Evolutionary conservation across 2,113 vertebrate species (phyloP), one percentile per base, ranked within the genome.

Genomic region (Limanda limanda): DNA sequence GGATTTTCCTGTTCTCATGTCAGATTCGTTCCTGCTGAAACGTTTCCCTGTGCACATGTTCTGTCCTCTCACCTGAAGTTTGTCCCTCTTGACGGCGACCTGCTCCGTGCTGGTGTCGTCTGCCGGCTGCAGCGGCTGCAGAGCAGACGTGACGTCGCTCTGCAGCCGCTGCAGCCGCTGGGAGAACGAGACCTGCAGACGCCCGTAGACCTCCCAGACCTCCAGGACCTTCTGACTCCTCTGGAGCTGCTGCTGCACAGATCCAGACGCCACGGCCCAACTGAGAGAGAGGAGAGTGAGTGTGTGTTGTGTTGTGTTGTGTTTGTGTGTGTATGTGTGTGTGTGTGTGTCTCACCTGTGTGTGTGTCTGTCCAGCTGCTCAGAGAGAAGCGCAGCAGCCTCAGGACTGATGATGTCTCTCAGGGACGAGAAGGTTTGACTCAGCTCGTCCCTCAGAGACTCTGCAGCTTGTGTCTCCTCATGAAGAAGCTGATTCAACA

Each of bases 361-460:
- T 5, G 83, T 91, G 67, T 90, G 91, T 45, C 77, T 68, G 0
- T 76, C 88, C 85, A 90, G 86, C 40, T 92, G 93, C 68, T 94
- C 86, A 0, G 92, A 65, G 10, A 98, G 85, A 56, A 96, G 74
- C 20, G 78, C 77, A 1, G 91, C 90, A 21, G 94, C 92, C 2
- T 88, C 84, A 0, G 95, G 91, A 40, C 90, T 86, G 66, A 96
- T 92, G 63, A 4, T 35, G 61, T 84, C 92, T 73, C 83, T 87
- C 66, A 99, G 92, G 51, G 81, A 82, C 27, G 65, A 65, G 20
- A 91, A 62, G 45, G 79, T 78, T 10, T 64, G 63, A 8, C 24
- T 76, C 61, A 99, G 91, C 47, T 88, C 85, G 31, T 91, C 90
- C 96, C 96, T 97, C 0, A 78, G 89, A 18, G 82, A 78, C 79